phyloP scores from a whole-genome alignment of 2,113 vertebrate genomes.

The Oryctolagus cuniculus region DNA sequence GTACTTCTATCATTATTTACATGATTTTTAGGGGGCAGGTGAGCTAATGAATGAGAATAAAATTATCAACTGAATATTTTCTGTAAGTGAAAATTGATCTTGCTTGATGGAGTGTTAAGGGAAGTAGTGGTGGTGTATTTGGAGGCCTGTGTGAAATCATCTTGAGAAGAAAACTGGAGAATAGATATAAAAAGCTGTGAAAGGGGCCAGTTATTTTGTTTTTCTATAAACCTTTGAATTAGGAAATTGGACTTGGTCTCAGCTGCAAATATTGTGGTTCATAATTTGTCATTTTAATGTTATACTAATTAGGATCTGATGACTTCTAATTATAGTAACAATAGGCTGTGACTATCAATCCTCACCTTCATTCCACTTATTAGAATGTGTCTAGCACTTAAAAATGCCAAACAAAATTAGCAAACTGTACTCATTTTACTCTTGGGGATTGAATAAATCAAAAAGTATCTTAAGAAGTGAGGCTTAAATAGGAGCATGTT shows the following conservation, averaged over 20 bases:
- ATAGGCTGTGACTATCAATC: constrained; percentile 81
- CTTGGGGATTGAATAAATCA: constrained; percentile 72
- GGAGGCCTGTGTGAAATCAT: neutral
- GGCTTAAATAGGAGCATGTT: constrained; percentile 65
- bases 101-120: neutral
- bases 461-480: constrained; percentile 74
- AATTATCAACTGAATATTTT: constrained; percentile 41
- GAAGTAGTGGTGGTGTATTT: neutral
- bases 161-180: constrained; percentile 36
- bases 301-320: constrained; percentile 84
- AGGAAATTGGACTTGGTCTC: constrained; percentile 70
- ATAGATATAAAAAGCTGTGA: constrained; percentile 4
- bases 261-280: constrained; percentile 83
- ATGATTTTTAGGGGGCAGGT: neutral
- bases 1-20: neutral
- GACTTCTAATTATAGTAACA: constrained; percentile 86
- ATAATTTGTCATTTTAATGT: constrained; percentile 86
- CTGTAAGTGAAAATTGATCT: constrained; percentile 21
- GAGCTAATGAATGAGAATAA: constrained; percentile 26
- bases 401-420: constrained; percentile 71
- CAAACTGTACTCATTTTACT: constrained; percentile 58
- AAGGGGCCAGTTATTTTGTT: neutral
- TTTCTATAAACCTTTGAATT: constrained; percentile 48
- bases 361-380: constrained; percentile 79
- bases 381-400: constrained; percentile 75